Percentiles rank a stretch among this genome's conserved stretches.
These are phyloP conservation scores for Strigamia transsilvanica DNA, from an alignment of 2,888 invertebrate species.

Conservation along the genomic window DNA sequence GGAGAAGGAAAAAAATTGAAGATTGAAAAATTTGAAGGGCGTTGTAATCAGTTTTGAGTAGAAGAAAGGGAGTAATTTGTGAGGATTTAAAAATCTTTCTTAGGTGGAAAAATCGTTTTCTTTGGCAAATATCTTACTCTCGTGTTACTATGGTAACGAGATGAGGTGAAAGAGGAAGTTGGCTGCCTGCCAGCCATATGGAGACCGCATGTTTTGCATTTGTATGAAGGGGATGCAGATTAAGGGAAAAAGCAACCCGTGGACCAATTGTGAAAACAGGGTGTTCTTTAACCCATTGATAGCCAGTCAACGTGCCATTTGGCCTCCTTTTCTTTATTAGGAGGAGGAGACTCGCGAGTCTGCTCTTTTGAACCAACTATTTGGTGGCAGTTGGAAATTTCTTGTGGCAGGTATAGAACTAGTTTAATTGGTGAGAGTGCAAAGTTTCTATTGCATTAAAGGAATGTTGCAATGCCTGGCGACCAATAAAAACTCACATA, in stretches of 20 bases:
- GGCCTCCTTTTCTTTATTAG: not conserved
- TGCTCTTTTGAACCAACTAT: not conserved
- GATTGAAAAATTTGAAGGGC: slow-evolving; percentile 36
- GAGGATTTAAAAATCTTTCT: slow-evolving; percentile 45
- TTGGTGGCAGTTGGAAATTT: not conserved
- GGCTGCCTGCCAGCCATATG: not conserved
- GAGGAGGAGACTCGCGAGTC: not conserved
- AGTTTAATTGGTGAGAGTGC: slow-evolving; percentile 43
- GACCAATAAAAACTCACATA: too few species aligned
- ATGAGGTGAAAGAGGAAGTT: slow-evolving; percentile 43
- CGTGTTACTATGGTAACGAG: slow-evolving; percentile 47
- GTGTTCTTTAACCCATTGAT: slow-evolving; percentile 39
- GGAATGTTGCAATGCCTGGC: not conserved
- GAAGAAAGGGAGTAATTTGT: slow-evolving; percentile 34
- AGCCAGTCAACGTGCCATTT: slow-evolving; percentile 28
- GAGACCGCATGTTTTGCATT: slow-evolving; percentile 49
- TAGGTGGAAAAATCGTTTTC: slow-evolving; percentile 40
- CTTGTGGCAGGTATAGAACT: slow-evolving; percentile 22
- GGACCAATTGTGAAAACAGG: slow-evolving; percentile 39
- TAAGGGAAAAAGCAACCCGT: slow-evolving; percentile 28
- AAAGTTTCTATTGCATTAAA: slow-evolving; percentile 37
- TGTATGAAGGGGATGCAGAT: slow-evolving; percentile 40
- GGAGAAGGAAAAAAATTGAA: not conserved
- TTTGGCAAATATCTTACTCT: slow-evolving; percentile 42
- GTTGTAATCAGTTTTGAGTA: slow-evolving; percentile 47